Evolutionary conservation across 2,888 invertebrate species (phyloP).

Genomic region (Papilio elwesi): DNA sequence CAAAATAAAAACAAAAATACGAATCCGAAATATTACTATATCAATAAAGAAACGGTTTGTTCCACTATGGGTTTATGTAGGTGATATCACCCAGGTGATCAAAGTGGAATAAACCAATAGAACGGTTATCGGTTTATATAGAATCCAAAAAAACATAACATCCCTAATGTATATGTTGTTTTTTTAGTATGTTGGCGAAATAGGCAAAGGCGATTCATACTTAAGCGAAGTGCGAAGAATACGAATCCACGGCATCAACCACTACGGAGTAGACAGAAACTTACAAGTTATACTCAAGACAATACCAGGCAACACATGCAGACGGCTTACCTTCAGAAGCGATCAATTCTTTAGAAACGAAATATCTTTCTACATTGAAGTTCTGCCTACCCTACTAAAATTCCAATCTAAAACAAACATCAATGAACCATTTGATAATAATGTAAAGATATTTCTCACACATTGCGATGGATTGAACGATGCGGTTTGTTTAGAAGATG

Average conservation of each 20-base stretch:
- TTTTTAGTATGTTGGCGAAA: constrained; percentile 72
- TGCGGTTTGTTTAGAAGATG: constrained; percentile 84
- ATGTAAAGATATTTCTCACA: constrained; percentile 73
- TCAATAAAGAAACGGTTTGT: too few relatives aligned
- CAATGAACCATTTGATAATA: constrained; percentile 78
- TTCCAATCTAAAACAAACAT: constrained; percentile 70
- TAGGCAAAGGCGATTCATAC: constrained; percentile 88
- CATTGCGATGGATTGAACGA: constrained; percentile 82
- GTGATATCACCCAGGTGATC: too few relatives aligned
- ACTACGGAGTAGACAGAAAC: constrained; percentile 54
- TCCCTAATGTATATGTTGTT: neutral
- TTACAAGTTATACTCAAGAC: constrained; percentile 86
- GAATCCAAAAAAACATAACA: too few relatives aligned
- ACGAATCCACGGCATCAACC: constrained; percentile 76
- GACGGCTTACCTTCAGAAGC: constrained; percentile 86
- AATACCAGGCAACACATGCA: constrained; percentile 85
- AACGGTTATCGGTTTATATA: neutral
- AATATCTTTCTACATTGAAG: constrained; percentile 85
- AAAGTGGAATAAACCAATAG: neutral
- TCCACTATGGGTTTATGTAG: too few relatives aligned
- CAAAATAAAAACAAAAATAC: too few relatives aligned
- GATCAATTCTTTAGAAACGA: constrained; percentile 89
- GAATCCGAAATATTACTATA: too few relatives aligned
- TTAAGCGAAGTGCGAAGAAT: constrained; percentile 86
- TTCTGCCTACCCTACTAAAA: constrained; percentile 73